A percentile compares a stretch with the other conserved stretches of the same genome.
These are phyloP conservation scores for Hyalella azteca DNA, from an alignment of 2,888 invertebrate species.

Conservation along the genomic window DNA sequence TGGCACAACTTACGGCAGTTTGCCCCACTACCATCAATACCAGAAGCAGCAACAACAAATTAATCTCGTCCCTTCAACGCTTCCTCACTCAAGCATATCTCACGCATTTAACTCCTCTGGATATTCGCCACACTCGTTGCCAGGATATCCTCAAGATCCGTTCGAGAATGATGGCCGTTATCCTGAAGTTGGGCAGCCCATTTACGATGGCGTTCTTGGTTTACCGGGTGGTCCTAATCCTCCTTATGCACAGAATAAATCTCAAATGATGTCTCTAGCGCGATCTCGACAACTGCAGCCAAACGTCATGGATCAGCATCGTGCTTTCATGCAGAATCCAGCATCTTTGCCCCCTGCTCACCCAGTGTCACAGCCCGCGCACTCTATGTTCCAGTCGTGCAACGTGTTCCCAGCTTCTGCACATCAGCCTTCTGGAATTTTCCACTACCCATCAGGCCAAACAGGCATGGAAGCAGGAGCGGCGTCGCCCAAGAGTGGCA, in stretches of 20 bases:
- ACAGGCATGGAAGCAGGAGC: neutral
- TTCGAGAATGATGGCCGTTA: neutral
- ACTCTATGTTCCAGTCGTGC: neutral
- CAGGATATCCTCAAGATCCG: neutral
- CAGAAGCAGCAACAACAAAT: constrained; percentile 16
- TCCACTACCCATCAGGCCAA: neutral
- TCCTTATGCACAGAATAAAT: constrained; percentile 5
- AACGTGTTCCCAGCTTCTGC: neutral
- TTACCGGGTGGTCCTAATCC: constrained; percentile 18
- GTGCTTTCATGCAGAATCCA: constrained; percentile 22
- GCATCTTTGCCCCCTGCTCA: constrained; percentile 5
- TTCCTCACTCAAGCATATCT: constrained; percentile 19
- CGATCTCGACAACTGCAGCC: constrained; percentile 1
- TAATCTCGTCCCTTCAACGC: neutral
- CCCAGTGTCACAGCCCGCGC: neutral
- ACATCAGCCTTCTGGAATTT: neutral
- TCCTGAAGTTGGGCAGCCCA: constrained; percentile 11
- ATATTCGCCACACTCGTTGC: neutral
- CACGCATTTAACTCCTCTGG: neutral
- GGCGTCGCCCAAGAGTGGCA: constrained; percentile 25
- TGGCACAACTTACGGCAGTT: constrained; percentile 17
- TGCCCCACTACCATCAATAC: constrained; percentile 22
- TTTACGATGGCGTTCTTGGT: constrained; percentile 35
- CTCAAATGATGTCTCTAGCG: neutral
- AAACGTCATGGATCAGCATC: neutral